Percentiles rank a stretch among this genome's conserved stretches.
phyloP scores from a whole-genome alignment of 64 coral and sea anemone genomes.

The Actinia tenebrosa region DNA sequence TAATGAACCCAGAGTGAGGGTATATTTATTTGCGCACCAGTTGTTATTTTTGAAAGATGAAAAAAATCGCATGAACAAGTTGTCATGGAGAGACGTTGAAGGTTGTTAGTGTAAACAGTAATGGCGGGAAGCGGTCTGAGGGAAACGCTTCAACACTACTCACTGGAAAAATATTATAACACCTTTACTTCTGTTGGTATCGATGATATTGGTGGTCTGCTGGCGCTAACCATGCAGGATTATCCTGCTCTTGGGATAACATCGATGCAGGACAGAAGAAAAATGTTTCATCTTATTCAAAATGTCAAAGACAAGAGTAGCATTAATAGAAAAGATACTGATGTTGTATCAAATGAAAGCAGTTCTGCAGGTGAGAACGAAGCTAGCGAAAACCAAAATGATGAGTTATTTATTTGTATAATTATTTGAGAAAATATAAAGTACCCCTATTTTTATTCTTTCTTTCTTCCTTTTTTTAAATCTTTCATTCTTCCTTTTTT shows the following conservation, averaged over 20 bases:
- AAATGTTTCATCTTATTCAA: conserved; percentile 77
- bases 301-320: conserved; percentile 47
- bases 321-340: neutral
- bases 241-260: conserved; percentile 71
- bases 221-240: conserved; percentile 82
- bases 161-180: conserved; percentile 50
- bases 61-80: conserved; percentile 9
- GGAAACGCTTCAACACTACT: conserved; percentile 53
- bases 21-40: neutral
- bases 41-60: neutral
- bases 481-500: neutral
- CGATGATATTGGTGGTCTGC: conserved; percentile 9
- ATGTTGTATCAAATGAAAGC: neutral
- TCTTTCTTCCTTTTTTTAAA: neutral
- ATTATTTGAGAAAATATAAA: neutral
- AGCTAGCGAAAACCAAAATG: neutral
- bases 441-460: neutral
- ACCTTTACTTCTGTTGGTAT: conserved; percentile 66
- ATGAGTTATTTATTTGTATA: neutral
- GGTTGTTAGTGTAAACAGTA: neutral
- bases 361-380: neutral
- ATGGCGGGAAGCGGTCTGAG: conserved; percentile 30
- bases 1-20: neutral
- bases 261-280: conserved; percentile 69
- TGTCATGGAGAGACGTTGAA: neutral